Evolutionary conservation across 1,140 invertebrate species (phyloP).

Genomic region (Drosophila ficusphila): DNA sequence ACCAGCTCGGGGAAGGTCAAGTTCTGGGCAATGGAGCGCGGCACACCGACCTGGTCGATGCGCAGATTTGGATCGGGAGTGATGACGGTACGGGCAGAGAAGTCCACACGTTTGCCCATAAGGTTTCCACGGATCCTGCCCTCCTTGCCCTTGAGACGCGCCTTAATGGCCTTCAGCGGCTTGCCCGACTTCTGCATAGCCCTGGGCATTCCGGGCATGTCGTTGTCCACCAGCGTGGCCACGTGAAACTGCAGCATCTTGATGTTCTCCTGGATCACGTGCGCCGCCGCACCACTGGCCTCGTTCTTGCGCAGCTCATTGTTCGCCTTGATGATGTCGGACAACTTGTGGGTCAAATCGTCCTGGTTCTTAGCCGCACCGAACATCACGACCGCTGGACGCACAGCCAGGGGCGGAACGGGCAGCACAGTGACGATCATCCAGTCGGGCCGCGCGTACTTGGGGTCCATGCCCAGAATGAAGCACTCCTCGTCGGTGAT

Average conservation of each 20-base stretch:
- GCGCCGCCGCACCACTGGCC: constrained; percentile 97
- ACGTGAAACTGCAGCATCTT: constrained; percentile 99
- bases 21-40: constrained; percentile 99
- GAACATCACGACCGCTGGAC: constrained; percentile 99
- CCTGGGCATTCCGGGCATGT: constrained; percentile 98
- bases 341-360: constrained; percentile 99
- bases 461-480: constrained; percentile 97
- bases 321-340: constrained; percentile 99
- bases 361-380: constrained; percentile 99
- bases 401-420: constrained; percentile 96
- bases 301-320: constrained; percentile 98
- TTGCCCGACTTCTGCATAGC: constrained; percentile 99
- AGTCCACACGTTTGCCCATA: constrained; percentile 99
- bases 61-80: constrained; percentile 99
- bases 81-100: constrained; percentile 99
- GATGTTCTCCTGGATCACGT: constrained; percentile 98
- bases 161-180: constrained; percentile 98
- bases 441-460: constrained; percentile 99
- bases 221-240: constrained; percentile 98
- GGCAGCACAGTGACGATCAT: constrained; percentile 99
- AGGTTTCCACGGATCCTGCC: constrained; percentile 99
- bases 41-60: constrained; percentile 99
- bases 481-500: constrained; percentile 99
- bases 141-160: constrained; percentile 96
- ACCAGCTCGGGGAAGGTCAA: constrained; percentile 99